Percentiles rank a stretch among this genome's conserved stretches.
phyloP scores from a whole-genome alignment of 2,797 vertebrate genomes.

The Characodon lateralis region DNA sequence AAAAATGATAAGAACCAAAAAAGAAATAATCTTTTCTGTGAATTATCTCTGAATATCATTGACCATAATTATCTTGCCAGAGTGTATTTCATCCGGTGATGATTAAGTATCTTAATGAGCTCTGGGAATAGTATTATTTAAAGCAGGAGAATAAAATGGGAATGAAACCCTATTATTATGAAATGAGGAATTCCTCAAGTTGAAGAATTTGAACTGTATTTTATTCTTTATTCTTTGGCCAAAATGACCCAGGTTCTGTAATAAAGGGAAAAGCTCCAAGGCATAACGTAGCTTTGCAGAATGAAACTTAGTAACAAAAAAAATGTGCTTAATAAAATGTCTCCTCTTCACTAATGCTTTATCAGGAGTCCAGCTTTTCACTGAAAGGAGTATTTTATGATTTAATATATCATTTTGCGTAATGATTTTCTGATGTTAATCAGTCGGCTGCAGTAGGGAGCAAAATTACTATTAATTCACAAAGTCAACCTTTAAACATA shows the following conservation, averaged over 20 bases:
- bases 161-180: conserved; percentile 72
- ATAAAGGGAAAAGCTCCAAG: conserved; percentile 66
- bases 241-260: conserved; percentile 61
- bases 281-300: conserved; percentile 53
- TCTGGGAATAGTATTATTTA: conserved; percentile 71
- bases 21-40: conserved; percentile 35
- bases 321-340: conserved; percentile 34
- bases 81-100: conserved; percentile 57
- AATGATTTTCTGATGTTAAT: conserved; percentile 38
- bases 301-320: conserved; percentile 27
- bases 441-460: neutral
- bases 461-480: conserved; percentile 2
- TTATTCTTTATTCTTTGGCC: conserved; percentile 57
- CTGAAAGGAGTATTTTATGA: conserved; percentile 16
- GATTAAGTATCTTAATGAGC: conserved; percentile 71
- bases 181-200: conserved; percentile 54
- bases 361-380: conserved; percentile 18
- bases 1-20: neutral
- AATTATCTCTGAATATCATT: conserved; percentile 72
- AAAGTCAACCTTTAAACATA: neutral
- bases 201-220: conserved; percentile 63
- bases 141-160: conserved; percentile 65
- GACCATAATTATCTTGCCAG: conserved; percentile 66
- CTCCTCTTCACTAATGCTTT: conserved; percentile 14
- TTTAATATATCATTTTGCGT: conserved; percentile 8